Conservation (phyloP, 2,888 invertebrate species). For the Drosophila merina region DNA sequence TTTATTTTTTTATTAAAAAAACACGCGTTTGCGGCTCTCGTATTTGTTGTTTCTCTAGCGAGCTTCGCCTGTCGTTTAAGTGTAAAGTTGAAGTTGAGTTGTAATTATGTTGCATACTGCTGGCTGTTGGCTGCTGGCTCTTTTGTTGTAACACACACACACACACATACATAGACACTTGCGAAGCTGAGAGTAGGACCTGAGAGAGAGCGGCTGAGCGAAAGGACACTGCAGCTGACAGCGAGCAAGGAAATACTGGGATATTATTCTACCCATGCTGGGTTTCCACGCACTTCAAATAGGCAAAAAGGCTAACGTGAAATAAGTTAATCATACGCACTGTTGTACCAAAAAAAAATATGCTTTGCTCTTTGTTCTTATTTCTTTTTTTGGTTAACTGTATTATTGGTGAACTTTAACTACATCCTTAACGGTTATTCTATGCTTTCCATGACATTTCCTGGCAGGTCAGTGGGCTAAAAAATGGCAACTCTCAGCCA, state of each 20-base stretch:
- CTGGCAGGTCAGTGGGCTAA: neutral
- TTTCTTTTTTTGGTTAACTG: too few relatives aligned
- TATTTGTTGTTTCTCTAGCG: slow-evolving; percentile 38
- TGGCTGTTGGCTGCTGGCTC: slow-evolving; percentile 4
- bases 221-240: slow-evolving; percentile 37
- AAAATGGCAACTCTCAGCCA: slow-evolving; percentile 5
- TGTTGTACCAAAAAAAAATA: slow-evolving; percentile 9
- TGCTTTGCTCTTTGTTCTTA: neutral
- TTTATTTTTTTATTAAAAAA: slow-evolving; percentile 3
- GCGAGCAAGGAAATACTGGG: slow-evolving; percentile 41
- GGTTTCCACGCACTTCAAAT: slow-evolving; percentile 27
- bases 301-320: slow-evolving; percentile 18
- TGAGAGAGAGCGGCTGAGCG: slow-evolving; percentile 1
- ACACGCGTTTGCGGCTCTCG: slow-evolving; percentile 17
- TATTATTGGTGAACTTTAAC: neutral
- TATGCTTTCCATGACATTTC: neutral
- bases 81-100: slow-evolving; percentile 45
- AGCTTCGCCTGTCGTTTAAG: slow-evolving; percentile 63
- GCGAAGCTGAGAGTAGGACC: slow-evolving; percentile 1
- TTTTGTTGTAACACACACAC: slow-evolving; percentile 30
- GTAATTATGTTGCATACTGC: slow-evolving; percentile 70
- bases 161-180: slow-evolving; percentile 1
- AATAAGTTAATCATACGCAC: slow-evolving; percentile 42
- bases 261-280: slow-evolving; percentile 45
- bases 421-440: neutral